Base-by-base conservation (phyloP, 2,888 invertebrate genomes). In the Anodontia alba region DNA sequence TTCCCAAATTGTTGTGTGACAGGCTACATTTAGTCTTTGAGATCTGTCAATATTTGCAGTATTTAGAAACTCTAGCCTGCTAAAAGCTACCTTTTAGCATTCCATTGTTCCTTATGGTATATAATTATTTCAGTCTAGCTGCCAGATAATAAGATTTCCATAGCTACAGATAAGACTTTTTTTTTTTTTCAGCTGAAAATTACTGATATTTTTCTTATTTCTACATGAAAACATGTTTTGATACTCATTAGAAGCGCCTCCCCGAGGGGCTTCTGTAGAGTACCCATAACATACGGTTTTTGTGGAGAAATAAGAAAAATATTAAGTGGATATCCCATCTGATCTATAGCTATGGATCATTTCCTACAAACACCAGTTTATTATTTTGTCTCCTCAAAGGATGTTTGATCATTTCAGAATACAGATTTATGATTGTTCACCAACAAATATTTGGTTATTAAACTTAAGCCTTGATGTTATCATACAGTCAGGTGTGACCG, bases 11-110 rank as follows among this genome's bases (percentile, higher is more conserved):
- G 31, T 62, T 33, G 26, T 17, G 33, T 62, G 62, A 62, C 62
- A 62, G 62, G 62, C 62, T 17, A 10, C 29, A 62, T 70, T 70
- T 70, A 70, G 46, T 10, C 49, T n/a, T 43, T 42, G 20, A 46
- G 70, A 46, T 46, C 31, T 70, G 31, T 70, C 70, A 43, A 46
- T 70, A 70, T 70, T 70, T 70, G 49, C 70, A 70, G 17, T 49
- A 70, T 70, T 29, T 43, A 20, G 62, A 62, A 31, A 62, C 23
- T 33, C 62, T 33, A 62, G 62, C 31, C 62, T 23, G 12, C 62
- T 62, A 33, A 62, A 62, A 62, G 62, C 62, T 62, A 62, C 62
- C 62, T 62, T 62, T 62, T 62, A 62, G 62, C 62, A 62, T 62
- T 62, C 62, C 23, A 29, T 62, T 62, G 62, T 62, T 12, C 12